Evolutionary conservation across 35 echinoderm and acorn worm genomes (phyloP).

Genomic region (Anneissia japonica): DNA sequence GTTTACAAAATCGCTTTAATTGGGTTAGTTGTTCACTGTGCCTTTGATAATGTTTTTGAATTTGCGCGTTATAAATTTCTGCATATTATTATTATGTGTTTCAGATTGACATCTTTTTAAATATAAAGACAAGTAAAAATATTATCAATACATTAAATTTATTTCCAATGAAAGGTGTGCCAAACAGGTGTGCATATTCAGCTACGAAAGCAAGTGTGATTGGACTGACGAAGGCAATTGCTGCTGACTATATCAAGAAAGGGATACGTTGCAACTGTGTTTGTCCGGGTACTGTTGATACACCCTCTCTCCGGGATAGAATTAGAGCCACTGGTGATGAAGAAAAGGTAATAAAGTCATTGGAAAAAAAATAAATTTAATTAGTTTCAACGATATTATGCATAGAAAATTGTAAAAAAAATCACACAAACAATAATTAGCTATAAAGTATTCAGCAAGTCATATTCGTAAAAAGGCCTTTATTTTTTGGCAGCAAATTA

Average conservation of each 20-base stretch:
- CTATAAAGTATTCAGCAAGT: not conserved
- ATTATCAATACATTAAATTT: too few relatives aligned
- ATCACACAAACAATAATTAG: not conserved
- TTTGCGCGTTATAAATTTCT: too few relatives aligned
- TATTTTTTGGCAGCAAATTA: not conserved
- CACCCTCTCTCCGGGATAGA: constrained; percentile 73
- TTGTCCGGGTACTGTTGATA: constrained; percentile 82
- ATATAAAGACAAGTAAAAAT: too few relatives aligned
- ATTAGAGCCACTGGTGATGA: constrained; percentile 38
- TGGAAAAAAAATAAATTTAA: not conserved
- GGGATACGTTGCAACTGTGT: constrained; percentile 88
- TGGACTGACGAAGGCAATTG: constrained; percentile 65
- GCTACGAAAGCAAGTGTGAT: constrained; percentile 76
- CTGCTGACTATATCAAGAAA: constrained; percentile 71
- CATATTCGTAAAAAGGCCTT: not conserved
- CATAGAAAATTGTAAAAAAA: not conserved
- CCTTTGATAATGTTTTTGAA: too few relatives aligned
- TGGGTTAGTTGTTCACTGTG: too few relatives aligned
- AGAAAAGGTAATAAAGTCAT: constrained; percentile 33
- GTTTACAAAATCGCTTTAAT: too few relatives aligned
- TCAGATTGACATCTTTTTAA: too few relatives aligned
- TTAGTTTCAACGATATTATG: not conserved
- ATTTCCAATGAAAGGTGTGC: constrained; percentile 33
- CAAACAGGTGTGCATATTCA: constrained; percentile 71
- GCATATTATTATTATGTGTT: too few relatives aligned